Conservation (phyloP, 2,113 vertebrate genomes). For the Electrona antarctica region DNA sequence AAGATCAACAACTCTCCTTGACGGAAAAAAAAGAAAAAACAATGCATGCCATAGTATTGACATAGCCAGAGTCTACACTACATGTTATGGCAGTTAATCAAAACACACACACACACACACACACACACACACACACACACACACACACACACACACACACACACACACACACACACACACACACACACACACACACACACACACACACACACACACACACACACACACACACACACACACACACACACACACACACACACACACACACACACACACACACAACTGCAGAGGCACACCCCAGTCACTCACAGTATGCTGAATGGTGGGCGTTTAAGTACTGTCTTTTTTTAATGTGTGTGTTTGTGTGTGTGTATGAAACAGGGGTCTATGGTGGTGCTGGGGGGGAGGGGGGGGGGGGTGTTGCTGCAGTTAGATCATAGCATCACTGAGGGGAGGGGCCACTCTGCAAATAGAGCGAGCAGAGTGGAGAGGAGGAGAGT, state of each 20-base stretch:
- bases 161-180: constrained; percentile 24
- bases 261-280: constrained; percentile 26
- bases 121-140: constrained; percentile 30
- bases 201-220: constrained; percentile 34
- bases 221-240: constrained; percentile 41
- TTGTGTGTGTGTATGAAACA: constrained; percentile 15
- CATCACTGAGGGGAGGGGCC: constrained; percentile 68
- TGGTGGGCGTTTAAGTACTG: constrained; percentile 20
- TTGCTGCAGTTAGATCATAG: constrained; percentile 74
- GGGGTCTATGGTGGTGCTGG: constrained; percentile 19
- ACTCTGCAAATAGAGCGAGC: constrained; percentile 68
- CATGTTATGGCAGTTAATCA: constrained; percentile 31
- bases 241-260: constrained; percentile 32
- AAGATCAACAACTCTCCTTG: constrained; percentile 47
- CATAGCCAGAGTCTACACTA: constrained; percentile 27
- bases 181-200: constrained; percentile 16
- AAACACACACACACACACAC: constrained; percentile 36
- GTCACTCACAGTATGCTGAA: constrained; percentile 33
- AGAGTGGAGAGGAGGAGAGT: constrained; percentile 1
- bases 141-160: constrained; percentile 23
- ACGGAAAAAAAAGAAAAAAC: constrained; percentile 18
- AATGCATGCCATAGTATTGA: constrained; percentile 18
- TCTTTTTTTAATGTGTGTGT: constrained; percentile 25
- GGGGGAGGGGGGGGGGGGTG: constrained; percentile 65
- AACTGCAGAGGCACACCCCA: constrained; percentile 50